phyloP scores from a whole-genome alignment of 2,797 vertebrate genomes.

The Rallus crepitans region DNA sequence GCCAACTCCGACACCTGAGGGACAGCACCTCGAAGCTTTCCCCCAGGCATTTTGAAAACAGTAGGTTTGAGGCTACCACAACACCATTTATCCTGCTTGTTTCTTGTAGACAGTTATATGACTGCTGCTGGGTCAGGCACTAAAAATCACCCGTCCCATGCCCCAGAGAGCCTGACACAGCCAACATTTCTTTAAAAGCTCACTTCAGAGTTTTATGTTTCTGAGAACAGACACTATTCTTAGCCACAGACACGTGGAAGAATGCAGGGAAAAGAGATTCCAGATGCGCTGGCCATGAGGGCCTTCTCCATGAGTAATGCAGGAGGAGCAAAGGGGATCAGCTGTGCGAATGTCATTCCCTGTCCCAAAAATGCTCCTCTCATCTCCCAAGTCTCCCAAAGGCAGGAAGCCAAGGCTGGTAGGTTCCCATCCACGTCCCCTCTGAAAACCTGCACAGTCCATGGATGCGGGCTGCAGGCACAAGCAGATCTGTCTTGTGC shows the following conservation, averaged over 20 bases:
- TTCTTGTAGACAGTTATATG: background rate
- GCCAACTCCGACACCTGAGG: background rate
- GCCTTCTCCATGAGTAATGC: background rate
- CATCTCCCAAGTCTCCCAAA: background rate
- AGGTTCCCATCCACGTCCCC: accelerated
- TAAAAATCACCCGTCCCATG: background rate
- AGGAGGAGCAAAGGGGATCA: background rate
- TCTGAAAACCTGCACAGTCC: accelerated
- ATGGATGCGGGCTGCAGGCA: accelerated
- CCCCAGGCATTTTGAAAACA: background rate
- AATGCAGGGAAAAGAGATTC: constrained; percentile 42
- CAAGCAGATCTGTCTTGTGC: accelerated
- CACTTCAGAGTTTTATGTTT: background rate
- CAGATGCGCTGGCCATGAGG: background rate
- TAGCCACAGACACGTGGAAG: background rate
- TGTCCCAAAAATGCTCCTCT: background rate
- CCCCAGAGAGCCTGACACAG: background rate
- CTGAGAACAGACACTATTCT: constrained; percentile 27
- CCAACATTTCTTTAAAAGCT: background rate
- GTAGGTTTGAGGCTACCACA: background rate
- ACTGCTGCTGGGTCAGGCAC: background rate
- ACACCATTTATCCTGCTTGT: background rate
- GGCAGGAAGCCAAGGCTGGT: background rate
- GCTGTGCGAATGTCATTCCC: background rate
- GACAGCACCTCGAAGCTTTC: background rate